Base-by-base conservation (phyloP, 2,888 invertebrate genomes). In the Netelia virgata region DNA sequence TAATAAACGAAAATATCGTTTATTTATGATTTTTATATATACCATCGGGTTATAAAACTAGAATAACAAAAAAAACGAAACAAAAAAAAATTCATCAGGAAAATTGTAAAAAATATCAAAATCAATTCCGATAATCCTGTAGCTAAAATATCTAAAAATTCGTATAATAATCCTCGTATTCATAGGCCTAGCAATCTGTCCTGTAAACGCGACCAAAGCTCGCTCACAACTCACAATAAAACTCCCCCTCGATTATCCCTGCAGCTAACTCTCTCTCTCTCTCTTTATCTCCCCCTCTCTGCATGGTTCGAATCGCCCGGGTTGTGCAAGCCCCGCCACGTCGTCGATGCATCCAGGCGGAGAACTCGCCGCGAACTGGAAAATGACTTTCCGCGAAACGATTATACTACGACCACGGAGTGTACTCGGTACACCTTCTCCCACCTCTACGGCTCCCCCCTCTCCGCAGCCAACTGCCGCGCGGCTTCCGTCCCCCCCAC, bases 301-400 rank as follows among this genome's bases (percentile, higher is more conserved):
- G 73, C 61, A 47, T 28, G 18, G 14, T 23, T 59, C 59, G 41
- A 10, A 50, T 11, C 41, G 63, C 3, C 70, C 63, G 16, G 63
- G 36, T 78, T 72, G 61, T 63, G 63, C 64, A 63, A 53, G 53
- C 64, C 59, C 63, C 69, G 70, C 36, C 68, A 68, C 66, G 59
- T 73, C 36, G 76, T 73, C 77, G 81, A 84, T 84, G 55, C 84
- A 77, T 20, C 84, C 47, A 73, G 81, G 43, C 76, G 77, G 23
- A 69, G 53, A 74, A 77, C 73, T 84, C 82, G 82, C 80, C 83
- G 83, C 86, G 78, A 87, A 87, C 85, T 87, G 90, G 89, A 88
- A 91, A 91, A 90, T 87, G 84, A 87, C 88, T 91, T 91, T 91
- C 91, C 88, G 86, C 89, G 91, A 91, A 91, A 86, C 90, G 88